A percentile compares a stretch with the other conserved stretches of the same genome.
These are phyloP conservation scores for Hipparchia semele DNA, from an alignment of 2,888 invertebrate genomes.

Conservation along the genomic window DNA sequence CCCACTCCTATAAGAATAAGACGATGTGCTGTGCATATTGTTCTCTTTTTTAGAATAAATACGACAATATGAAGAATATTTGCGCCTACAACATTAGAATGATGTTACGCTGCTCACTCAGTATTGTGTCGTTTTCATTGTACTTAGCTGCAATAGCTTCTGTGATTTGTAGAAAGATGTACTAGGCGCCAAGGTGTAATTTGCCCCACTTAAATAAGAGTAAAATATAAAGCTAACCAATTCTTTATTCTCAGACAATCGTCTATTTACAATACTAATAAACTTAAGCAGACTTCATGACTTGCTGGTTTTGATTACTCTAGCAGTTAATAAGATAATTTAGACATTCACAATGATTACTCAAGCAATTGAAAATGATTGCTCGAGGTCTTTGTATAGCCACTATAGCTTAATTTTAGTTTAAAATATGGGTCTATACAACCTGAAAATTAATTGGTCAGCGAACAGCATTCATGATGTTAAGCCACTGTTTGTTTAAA, in stretches of 20 bases:
- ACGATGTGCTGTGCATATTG: constrained; percentile 38
- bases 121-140: constrained; percentile 42
- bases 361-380: no score
- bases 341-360: no score
- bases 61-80: constrained; percentile 18
- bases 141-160: constrained; percentile 40
- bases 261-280: no score
- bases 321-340: no score
- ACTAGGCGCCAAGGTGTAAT: constrained; percentile 5
- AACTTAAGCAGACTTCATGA: no score
- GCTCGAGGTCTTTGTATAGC: no score
- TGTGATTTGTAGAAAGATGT: constrained; percentile 26
- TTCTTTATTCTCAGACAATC: neutral
- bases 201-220: no score
- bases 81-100: constrained; percentile 22
- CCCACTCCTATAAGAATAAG: neutral
- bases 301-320: no score
- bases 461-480: neutral
- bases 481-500: neutral
- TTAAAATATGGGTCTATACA: no score
- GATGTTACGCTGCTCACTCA: constrained; percentile 29
- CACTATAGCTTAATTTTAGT: no score
- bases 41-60: constrained; percentile 12
- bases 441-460: neutral
- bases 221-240: neutral